Evolutionary conservation across 1,140 invertebrate genomes (phyloP).

Genomic region (Anastrepha ludens): DNA sequence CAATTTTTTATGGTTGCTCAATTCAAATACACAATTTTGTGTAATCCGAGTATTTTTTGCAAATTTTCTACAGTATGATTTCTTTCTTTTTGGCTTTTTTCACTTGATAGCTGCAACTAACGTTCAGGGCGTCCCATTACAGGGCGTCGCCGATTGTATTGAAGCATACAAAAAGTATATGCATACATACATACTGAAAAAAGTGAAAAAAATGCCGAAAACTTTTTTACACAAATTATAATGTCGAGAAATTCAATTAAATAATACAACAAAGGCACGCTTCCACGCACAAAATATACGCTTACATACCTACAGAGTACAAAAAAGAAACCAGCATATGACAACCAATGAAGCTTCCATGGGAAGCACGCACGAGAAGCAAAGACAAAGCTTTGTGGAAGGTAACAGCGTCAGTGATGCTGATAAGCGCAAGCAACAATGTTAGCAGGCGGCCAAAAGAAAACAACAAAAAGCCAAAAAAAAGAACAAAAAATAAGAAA

Average conservation of each 20-base stretch:
- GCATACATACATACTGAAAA: background rate
- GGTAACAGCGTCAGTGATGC: background rate
- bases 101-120: no score
- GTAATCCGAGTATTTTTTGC: background rate
- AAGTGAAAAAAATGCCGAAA: background rate
- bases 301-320: background rate
- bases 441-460: background rate
- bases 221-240: slow-evolving; percentile 29
- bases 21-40: background rate
- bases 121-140: no score
- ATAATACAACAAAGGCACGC: background rate
- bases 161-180: background rate
- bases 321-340: background rate
- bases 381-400: background rate
- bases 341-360: background rate
- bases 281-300: background rate
- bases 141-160: no score
- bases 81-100: no score
- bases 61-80: no score
- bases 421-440: background rate
- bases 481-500: background rate
- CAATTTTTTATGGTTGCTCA: no score
- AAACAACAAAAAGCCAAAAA: background rate
- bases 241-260: slow-evolving; percentile 36
- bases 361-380: background rate